Base-by-base conservation (phyloP, 1,140 invertebrate species). In the Teleopsis dalmanni region DNA sequence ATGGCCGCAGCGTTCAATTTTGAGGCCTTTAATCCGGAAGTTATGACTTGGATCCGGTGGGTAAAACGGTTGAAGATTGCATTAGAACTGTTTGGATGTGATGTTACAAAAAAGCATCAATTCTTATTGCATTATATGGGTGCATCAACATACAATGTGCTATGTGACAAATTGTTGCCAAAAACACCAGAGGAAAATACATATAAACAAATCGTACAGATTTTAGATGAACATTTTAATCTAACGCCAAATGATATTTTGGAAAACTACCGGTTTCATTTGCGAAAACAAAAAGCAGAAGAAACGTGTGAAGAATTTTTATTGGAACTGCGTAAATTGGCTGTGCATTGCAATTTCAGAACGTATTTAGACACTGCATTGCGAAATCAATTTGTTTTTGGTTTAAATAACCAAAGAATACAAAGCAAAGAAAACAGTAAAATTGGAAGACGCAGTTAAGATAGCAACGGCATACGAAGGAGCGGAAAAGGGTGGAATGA, bases 361-460 rank as follows among this genome's bases (percentile, higher is more conserved):
- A 45, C 35, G 1, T 58, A 56, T 42, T n/a, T 54, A 14, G 42
- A 55, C 14, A 60, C 46, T 3, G 57, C 53, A 2, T 16, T 59
- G 23, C 23, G 53, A 14, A 59, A 59, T 34, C 51, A 59, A 44
- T 59, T 59, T 29, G 55, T 59, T 45, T 59, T 57, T 52, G 57
- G 51, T 13, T 29, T 57, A 26, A 34, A 18, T 18, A 27, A 35
- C 18, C 21, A 19, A 36, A 37, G 19, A 43, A 54, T 52, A 6
- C 47, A 48, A 18, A 47, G 19, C 34, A 34, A 27, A 19, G 11
- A 8, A 2, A n/a, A 7, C 34, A 2, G 22, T 47, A 5, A 36
- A 18, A 1, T 47, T 47, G n/a, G 27, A 23, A 14, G 34, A 27
- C 3, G 29, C 43, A 13, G 7, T 45, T 16, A 16, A 10, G 3